These are phyloP conservation scores for Drosophila mayaguana DNA, from an alignment of 2,888 invertebrate species.

Conservation along the genomic window DNA sequence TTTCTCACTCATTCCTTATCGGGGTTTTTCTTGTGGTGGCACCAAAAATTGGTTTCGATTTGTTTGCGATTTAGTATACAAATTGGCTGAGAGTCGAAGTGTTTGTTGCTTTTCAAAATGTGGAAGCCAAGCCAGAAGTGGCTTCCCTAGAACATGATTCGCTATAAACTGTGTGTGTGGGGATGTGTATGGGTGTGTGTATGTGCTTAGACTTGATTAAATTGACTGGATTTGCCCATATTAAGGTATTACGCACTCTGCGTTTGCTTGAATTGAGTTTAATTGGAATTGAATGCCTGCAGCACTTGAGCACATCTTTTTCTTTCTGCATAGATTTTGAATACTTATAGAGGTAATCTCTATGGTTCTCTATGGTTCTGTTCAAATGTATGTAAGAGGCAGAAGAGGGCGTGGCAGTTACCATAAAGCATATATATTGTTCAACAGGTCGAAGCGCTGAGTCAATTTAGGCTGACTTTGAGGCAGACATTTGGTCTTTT, in stretches of 20 bases:
- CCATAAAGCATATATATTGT: no score
- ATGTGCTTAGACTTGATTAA: conserved; percentile 54
- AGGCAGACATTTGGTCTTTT: no score
- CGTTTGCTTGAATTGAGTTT: conserved; percentile 11
- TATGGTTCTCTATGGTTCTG: no score
- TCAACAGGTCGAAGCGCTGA: no score
- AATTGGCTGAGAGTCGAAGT: conserved; percentile 45
- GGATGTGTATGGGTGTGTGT: neutral
- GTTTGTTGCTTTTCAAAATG: conserved; percentile 45
- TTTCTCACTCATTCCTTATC: conserved; percentile 20
- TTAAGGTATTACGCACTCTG: conserved; percentile 13
- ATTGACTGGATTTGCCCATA: conserved; percentile 52
- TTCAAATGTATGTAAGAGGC: no score
- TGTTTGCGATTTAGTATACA: conserved; percentile 73
- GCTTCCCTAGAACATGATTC: conserved; percentile 42
- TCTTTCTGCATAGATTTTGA: neutral
- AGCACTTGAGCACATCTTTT: neutral
- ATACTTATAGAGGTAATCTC: no score
- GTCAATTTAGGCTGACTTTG: no score
- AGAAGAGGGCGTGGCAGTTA: no score
- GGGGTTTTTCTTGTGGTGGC: neutral
- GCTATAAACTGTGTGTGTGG: neutral
- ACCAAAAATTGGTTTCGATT: conserved; percentile 56
- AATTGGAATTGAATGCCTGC: conserved; percentile 13
- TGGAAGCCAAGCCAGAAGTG: conserved; percentile 61